Base-by-base conservation (phyloP, 2,888 invertebrate species). In the Lithosia quadra region DNA sequence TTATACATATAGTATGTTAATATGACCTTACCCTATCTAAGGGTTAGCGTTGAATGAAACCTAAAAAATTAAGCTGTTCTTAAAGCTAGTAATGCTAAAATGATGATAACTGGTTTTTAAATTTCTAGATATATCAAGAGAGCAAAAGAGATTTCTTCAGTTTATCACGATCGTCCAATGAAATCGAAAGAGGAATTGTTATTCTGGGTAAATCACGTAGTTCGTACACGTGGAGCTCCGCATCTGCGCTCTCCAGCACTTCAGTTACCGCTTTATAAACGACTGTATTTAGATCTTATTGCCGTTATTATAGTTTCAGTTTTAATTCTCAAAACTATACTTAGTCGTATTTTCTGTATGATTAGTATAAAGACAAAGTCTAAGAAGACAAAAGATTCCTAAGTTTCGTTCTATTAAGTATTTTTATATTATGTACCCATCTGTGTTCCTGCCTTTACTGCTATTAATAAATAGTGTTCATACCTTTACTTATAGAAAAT, bases 161-260 rank as follows among this genome's bases (percentile, higher is more conserved):
- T 88, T 0, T 89, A 88, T 74, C 90, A 90, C 75, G 83, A 91
- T 65, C 84, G 89, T 13, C 83, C 85, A 2, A 49, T 75, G 11
- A 66, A 81, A 1, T 89, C 91, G 0, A 85, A 83, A 0, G 72
- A 75, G 0, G 87, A 86, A 63, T 43, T 91, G 33, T 85, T 86
- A 7, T 86, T 88, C 74, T 91, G 91, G 90, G 86, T 90, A 5
- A 84, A 88, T 55, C 90, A 91, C 69, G 91, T 90, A 9, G 78
- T 87, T 4, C 73, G 73, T 36, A 91, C 91, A 0, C 59, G 75
- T 0, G 91, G 91, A 0, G 90, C 91, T 0, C 70, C 75, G 0
- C 88, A 91, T 64, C 72, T 90, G 10, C 86, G 88, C 9, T 91
- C 91, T 0, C 76, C 84, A 0, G 90, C 89, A 0, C 72, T 90